Percentiles rank a stretch among this genome's conserved stretches.
These are phyloP conservation scores for Stichodactyla mertensii DNA, from an alignment of 64 coral and sea anemone genomes.

Conservation along the genomic window DNA sequence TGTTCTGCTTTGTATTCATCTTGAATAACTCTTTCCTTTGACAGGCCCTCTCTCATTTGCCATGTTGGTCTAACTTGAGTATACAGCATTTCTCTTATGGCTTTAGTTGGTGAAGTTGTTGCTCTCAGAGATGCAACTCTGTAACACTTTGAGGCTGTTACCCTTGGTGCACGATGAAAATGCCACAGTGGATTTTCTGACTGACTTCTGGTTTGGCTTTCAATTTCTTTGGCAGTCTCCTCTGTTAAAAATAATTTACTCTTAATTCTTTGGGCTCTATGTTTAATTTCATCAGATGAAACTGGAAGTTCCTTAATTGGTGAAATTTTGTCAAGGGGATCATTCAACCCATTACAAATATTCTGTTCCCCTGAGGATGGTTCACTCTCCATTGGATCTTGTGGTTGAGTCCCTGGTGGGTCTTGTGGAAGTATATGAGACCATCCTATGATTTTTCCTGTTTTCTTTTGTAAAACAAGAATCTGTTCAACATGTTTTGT, in stretches of 20 bases:
- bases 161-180: constrained; percentile 19
- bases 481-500: constrained; percentile 29
- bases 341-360: no score
- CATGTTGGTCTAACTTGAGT: constrained; percentile 15
- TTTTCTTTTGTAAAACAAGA: constrained; percentile 34
- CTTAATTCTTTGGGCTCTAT: constrained; percentile 20
- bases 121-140: constrained; percentile 32
- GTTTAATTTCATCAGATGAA: constrained; percentile 11
- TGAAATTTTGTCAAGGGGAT: constrained; percentile 12
- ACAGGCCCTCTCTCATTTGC: constrained; percentile 46
- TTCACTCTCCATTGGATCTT: background rate
- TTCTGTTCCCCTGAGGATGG: no score
- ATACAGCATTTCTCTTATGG: constrained; percentile 36
- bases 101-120: constrained; percentile 48
- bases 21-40: constrained; percentile 27
- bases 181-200: constrained; percentile 30
- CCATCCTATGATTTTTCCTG: constrained; percentile 34
- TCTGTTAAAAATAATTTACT: constrained; percentile 31
- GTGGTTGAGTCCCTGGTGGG: no score
- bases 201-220: constrained; percentile 37
- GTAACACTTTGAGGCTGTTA: constrained; percentile 47
- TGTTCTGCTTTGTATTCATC: constrained; percentile 27
- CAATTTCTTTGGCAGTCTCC: constrained; percentile 29
- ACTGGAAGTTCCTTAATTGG: constrained; percentile 2
- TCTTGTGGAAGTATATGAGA: constrained; percentile 38